Conservation (phyloP, 2,113 vertebrate genomes). For the Austrofundulus limnaeus region DNA sequence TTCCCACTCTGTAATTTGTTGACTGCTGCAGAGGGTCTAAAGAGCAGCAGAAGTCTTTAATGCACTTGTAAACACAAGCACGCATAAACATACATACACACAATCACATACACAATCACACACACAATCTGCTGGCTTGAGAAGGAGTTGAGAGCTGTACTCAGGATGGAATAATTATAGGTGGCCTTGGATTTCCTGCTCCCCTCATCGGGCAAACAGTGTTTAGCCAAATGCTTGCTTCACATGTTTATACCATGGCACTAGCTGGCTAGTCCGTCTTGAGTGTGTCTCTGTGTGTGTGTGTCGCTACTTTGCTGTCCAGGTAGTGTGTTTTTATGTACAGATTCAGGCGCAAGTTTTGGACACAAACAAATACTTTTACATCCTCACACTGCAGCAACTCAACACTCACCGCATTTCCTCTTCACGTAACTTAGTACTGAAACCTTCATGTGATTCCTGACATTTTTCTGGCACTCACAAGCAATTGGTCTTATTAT, state of each 20-base stretch:
- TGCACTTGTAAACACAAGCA: conserved; percentile 49
- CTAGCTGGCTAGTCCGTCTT: conserved; percentile 22
- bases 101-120: conserved; percentile 20
- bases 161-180: conserved; percentile 67
- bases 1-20: conserved; percentile 68
- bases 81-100: conserved; percentile 27
- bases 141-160: conserved; percentile 50
- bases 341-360: not conserved
- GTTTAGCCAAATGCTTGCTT: conserved; percentile 54
- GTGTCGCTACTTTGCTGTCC: conserved; percentile 1
- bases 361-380: conserved; percentile 2
- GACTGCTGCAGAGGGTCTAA: conserved; percentile 60
- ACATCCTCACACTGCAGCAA: not conserved
- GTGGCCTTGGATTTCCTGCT: conserved; percentile 60
- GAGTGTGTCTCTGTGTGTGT: too few relatives aligned
- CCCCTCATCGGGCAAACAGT: conserved; percentile 44
- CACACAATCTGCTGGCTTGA: conserved; percentile 29
- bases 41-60: conserved; percentile 64
- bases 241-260: conserved; percentile 46
- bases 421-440: not conserved
- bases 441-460: not conserved
- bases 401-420: not conserved
- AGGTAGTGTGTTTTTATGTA: conserved; percentile 4
- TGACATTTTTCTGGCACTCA: conserved; percentile 4
- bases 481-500: conserved; percentile 9